Conservation (phyloP, 2,888 invertebrate species). For the Lissonota sp. region DNA sequence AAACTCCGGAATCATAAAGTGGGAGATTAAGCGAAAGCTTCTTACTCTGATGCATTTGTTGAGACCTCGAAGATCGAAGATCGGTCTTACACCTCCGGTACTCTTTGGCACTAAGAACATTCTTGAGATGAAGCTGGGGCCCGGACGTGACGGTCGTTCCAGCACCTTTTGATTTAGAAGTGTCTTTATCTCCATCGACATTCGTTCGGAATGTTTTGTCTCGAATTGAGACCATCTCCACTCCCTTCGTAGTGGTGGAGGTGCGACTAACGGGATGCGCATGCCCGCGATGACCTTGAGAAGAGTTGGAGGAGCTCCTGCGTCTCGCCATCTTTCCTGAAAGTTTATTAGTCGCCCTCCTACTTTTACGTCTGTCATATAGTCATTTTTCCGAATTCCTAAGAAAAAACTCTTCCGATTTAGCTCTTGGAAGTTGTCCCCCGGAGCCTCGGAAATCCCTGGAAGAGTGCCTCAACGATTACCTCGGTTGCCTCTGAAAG, state of each 20-base stretch:
- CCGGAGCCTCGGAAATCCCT: not conserved
- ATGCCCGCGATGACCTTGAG: not conserved
- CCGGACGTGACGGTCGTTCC: conserved; percentile 23
- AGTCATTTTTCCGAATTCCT: conserved; percentile 49
- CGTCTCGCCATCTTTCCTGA: conserved; percentile 22
- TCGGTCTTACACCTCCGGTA: too few relatives aligned
- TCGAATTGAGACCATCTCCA: not conserved
- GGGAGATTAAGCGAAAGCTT: conserved; percentile 69
- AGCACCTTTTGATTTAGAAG: conserved; percentile 9
- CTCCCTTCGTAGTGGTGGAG: conserved; percentile 2
- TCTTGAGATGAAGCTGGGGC: conserved; percentile 57
- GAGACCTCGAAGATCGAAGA: conserved; percentile 78
- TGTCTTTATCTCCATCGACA: not conserved
- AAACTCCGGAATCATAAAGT: conserved; percentile 54
- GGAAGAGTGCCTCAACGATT: not conserved
- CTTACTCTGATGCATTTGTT: conserved; percentile 59
- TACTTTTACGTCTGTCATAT: not conserved
- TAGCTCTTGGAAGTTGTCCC: conserved; percentile 3
- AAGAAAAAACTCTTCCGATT: conserved; percentile 42
- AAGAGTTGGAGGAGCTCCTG: conserved; percentile 33
- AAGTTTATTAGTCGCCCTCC: conserved; percentile 37
- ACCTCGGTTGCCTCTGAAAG: not conserved
- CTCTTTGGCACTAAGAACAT: conserved; percentile 56
- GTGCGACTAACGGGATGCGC: not conserved
- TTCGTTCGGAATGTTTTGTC: not conserved